These are phyloP conservation scores for Boloria euphrosyne DNA, from an alignment of 2,888 invertebrate genomes.

Conservation along the genomic window DNA sequence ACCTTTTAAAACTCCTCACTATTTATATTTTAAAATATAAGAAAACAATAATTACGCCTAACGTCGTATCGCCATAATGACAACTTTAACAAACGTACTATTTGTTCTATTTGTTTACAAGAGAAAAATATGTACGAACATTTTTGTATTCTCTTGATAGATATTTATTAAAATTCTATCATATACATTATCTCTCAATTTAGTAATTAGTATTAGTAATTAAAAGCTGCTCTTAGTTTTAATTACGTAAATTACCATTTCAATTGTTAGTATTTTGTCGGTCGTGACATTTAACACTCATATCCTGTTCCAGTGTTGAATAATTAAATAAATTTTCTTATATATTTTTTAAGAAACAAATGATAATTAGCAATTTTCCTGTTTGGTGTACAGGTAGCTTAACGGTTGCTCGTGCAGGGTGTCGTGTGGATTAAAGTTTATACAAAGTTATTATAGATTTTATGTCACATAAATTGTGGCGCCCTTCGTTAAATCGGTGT, in stretches of 20 bases:
- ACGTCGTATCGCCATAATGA: too few species aligned
- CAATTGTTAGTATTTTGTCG: background rate
- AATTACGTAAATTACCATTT: background rate
- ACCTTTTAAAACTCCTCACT: too few species aligned
- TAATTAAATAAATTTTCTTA: too few species aligned
- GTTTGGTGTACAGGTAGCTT: conserved; percentile 5
- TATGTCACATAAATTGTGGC: conserved; percentile 42
- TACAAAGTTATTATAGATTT: conserved; percentile 43
- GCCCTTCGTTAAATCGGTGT: conserved; percentile 33
- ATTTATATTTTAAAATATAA: too few species aligned
- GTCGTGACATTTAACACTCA: background rate
- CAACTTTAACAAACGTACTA: background rate
- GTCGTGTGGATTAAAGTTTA: conserved; percentile 32
- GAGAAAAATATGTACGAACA: background rate
- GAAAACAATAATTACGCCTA: too few species aligned
- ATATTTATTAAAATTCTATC: too few species aligned
- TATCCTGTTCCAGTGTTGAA: too few species aligned
- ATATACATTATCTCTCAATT: too few species aligned
- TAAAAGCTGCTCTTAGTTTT: too few species aligned
- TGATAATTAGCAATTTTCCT: background rate
- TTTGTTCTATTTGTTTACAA: conserved; percentile 1
- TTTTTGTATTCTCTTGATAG: background rate
- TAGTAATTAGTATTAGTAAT: too few species aligned
- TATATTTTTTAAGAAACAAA: background rate
- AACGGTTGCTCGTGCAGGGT: conserved; percentile 3